A percentile compares a stretch with the other conserved stretches of the same genome.
phyloP scores from a whole-genome alignment of 2,113 vertebrate genomes.

The Heloderma charlesbogerti region DNA sequence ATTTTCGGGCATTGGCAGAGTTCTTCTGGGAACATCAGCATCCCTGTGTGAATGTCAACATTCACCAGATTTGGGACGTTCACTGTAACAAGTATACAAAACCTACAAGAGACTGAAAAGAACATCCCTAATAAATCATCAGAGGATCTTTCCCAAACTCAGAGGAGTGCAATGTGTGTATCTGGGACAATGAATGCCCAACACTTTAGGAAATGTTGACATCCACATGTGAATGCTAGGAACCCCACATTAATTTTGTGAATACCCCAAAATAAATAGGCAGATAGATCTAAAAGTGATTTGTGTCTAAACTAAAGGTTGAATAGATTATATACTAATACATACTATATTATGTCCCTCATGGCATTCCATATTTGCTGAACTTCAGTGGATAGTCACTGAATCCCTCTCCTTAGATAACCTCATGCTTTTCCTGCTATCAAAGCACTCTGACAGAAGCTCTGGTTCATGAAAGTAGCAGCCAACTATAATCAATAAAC shows the following conservation, averaged over 20 bases:
- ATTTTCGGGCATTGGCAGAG: background rate
- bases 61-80: background rate
- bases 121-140: background rate
- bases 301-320: background rate
- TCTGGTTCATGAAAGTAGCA: background rate
- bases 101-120: background rate
- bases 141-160: background rate
- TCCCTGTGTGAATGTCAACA: background rate
- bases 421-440: background rate
- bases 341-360: background rate
- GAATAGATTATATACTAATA: background rate
- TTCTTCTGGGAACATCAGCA: background rate
- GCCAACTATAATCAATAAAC: background rate
- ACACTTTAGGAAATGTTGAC: background rate
- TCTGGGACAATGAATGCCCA: background rate
- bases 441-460: background rate
- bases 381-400: background rate
- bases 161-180: background rate
- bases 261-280: background rate
- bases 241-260: background rate
- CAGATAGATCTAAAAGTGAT: background rate
- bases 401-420: slow-evolving; percentile 2
- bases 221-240: background rate
- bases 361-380: background rate
- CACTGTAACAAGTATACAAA: background rate